Evolutionary conservation across 2,888 invertebrate genomes (phyloP), one percentile per base, ranked within the genome.

Genomic region (Antheraea yamamai): DNA sequence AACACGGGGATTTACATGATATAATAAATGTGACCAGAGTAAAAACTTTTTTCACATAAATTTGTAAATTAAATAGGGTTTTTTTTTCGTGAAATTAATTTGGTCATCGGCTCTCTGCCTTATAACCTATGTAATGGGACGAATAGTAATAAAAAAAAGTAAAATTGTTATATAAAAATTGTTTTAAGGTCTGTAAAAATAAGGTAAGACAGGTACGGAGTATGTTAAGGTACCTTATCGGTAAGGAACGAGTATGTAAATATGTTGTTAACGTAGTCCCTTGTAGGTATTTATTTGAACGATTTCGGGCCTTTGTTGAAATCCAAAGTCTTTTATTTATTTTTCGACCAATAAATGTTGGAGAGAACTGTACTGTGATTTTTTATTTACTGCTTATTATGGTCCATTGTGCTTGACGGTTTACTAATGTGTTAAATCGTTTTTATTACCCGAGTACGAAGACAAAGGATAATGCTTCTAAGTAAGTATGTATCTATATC

Each of bases 331-430:
- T 92, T 94, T 95, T 91, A 95, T 94, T 95, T 95, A 95, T 95
- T 95, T 95, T 95, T 95, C 94, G 94, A 95, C 94, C 94, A 95
- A 95, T 95, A 95, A 95, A 95, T 94, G 94, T 95, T 94, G 94
- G 93, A 94, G 91, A 94, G 94, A 93, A 93, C 86, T 89, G 90
- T 83, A 81, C 84, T 86, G 86, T 87, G 83, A 85, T 6, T 91
- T 88, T 78, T 77, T 75, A 78, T 80, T 78, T 77, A 73, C 26
- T 74, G 14, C 20, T 26, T 30, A 64, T 26, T 3, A 23, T 64
- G 26, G 23, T 58, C 10, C 10, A 14, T 66, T 26, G 26, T 16
- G 26, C 30, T 0, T 30, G 16, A 66, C 6, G 4, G 14, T 66
- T 16, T 30, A 2, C n/a, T 4, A 30, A 26, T 12, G 30, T 66